These are phyloP conservation scores for Sapajus apella DNA, from an alignment of 2,113 vertebrate species.

Conservation along the genomic window DNA sequence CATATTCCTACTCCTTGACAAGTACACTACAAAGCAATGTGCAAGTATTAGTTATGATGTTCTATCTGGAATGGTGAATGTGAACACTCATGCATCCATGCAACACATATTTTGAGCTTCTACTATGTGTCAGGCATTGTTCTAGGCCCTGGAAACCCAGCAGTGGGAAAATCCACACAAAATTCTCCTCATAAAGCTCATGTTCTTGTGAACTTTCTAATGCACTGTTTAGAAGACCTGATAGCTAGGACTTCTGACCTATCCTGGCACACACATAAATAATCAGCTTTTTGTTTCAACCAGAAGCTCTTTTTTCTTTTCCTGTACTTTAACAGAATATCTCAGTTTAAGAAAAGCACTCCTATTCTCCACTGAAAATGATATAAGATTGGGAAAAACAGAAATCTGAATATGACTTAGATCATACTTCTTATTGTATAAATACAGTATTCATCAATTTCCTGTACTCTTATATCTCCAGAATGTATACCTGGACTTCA, in stretches of 20 bases:
- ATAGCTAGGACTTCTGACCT: not conserved
- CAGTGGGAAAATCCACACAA: not conserved
- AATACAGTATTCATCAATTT: not conserved
- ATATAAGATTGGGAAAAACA: not conserved
- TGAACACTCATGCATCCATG: not conserved
- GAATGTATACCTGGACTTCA: not conserved
- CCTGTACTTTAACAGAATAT: not conserved
- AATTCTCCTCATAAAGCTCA: not conserved
- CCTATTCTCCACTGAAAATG: constrained; percentile 1
- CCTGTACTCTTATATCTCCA: not conserved
- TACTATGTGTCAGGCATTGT: not conserved
- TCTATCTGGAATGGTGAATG: not conserved
- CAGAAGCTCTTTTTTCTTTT: not conserved
- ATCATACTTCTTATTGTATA: constrained; percentile 19
- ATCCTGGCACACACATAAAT: not conserved
- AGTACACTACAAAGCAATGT: constrained; percentile 25
- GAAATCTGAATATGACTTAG: constrained; percentile 8
- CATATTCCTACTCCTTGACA: not conserved
- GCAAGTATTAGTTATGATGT: not conserved
- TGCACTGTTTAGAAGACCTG: not conserved
- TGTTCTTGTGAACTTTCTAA: constrained; percentile 12
- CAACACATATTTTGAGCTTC: not conserved
- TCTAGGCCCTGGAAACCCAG: not conserved
- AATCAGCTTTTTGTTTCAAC: not conserved
- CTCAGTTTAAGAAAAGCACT: constrained; percentile 16